Base-by-base conservation (phyloP, 2,888 invertebrate genomes). In the Cantharis nigra region DNA sequence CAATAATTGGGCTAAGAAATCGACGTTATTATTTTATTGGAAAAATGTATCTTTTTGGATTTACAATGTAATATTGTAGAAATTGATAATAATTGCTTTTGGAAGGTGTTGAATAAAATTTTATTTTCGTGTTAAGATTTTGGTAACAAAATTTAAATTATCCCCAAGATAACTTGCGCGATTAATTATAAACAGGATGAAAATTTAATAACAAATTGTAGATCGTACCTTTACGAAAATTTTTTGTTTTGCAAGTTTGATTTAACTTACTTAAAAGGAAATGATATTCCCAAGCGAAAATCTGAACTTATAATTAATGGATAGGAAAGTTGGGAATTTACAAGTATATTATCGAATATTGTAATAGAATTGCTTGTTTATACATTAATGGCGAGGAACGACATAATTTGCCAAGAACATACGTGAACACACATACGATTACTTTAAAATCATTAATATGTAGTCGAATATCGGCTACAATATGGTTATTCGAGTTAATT, bases 281-380 rank as follows among this genome's bases (percentile, higher is more conserved):
- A 70, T 64, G 69, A 67, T 67, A 69, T 73, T 73, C 70, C 74
- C 63, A 64, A 14, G 26, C 33, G 74, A 69, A 74, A 69, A 74
- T 74, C 70, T 28, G 26, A 74, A 74, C 70, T 70, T 70, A 20
- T 70, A 74, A 74, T 74, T 74, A 74, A 74, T 74, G 74, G 74
- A 70, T 74, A 14, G 69, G 49, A 74, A 74, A 69, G 70, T 63
- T 64, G 30, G 74, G 70, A 63, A 70, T 74, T 74, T 74, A 69
- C 63, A 63, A 63, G 74, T 63, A 69, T 74, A 70, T 64, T 74
- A 74, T 70, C 63, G 70, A 63, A 69, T 69, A 20, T 63, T 33
- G 70, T 18, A 18, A 33, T 33, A 20, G 67, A 67, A 16, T 33
- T 18, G 23, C 30, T 20, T 67, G 49, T 62, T 72, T 67, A 14